Percentiles rank a stretch among this genome's conserved stretches.
Conservation (phyloP, 1,140 invertebrate genomes). For the Cephus cinctus region DNA sequence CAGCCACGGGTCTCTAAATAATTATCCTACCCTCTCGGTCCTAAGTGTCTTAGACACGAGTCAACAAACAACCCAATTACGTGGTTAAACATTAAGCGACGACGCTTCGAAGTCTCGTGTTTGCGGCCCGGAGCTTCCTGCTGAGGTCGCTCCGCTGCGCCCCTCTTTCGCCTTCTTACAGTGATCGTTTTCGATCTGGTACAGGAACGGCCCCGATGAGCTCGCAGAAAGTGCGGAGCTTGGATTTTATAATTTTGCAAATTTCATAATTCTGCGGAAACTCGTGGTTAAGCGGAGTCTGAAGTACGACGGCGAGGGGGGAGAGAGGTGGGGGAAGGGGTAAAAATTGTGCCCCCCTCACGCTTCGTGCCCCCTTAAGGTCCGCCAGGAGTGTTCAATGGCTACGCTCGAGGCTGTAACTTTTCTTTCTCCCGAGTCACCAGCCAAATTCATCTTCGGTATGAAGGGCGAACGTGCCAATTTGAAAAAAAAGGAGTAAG, state of each 20-base stretch:
- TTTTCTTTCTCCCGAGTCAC: no score
- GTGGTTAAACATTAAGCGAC: slow-evolving; percentile 27
- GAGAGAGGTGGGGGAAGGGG: background rate
- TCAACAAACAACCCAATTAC: slow-evolving; percentile 38
- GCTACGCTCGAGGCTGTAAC: no score
- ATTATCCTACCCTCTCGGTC: slow-evolving; percentile 24
- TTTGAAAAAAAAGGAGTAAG: no score
- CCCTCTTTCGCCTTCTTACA: background rate
- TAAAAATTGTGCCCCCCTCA: no score
- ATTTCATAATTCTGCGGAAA: slow-evolving; percentile 9
- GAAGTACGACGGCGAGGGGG: background rate
- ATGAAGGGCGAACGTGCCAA: no score
- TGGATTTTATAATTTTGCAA: slow-evolving; percentile 15
- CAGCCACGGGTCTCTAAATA: slow-evolving; percentile 25
- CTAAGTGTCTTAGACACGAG: slow-evolving; percentile 23
- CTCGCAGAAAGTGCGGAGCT: slow-evolving; percentile 12
- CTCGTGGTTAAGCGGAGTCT: slow-evolving; percentile 11
- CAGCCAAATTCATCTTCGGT: no score
- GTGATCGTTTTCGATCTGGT: slow-evolving; percentile 20
- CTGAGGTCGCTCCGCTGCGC: slow-evolving; percentile 15
- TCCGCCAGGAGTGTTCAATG: no score
- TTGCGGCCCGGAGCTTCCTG: background rate
- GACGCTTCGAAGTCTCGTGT: background rate
- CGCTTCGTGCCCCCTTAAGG: no score
- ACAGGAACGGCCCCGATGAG: slow-evolving; percentile 9